Evolutionary conservation across 30 jellyfish, hydroid and myxozoan genomes (phyloP).

Genomic region (Aurelia aurita): DNA sequence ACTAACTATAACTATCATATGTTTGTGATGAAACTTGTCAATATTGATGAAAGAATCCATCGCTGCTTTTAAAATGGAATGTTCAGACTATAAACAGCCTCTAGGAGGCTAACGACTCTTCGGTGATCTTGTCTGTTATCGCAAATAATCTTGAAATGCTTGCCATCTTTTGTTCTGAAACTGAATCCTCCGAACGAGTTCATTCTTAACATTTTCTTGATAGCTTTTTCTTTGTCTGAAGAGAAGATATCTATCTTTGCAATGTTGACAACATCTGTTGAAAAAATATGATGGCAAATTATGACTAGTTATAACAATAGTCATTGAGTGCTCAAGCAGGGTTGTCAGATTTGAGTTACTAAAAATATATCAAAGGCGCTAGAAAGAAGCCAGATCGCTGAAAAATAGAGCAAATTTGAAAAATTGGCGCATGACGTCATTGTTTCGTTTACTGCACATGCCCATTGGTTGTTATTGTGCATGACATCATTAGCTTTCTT

Average conservation of each 20-base stretch:
- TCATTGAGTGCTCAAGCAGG: background rate
- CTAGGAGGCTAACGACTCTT: slow-evolving; percentile 19
- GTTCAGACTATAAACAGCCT: slow-evolving; percentile 16
- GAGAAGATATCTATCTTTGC: slow-evolving; percentile 20
- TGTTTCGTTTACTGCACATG: too few relatives aligned
- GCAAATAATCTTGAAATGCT: slow-evolving; percentile 14
- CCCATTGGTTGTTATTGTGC: too few relatives aligned
- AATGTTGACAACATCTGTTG: slow-evolving; percentile 46
- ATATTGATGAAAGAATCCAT: too few relatives aligned
- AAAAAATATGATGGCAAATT: background rate
- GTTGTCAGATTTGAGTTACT: too few relatives aligned
- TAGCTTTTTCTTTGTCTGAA: background rate
- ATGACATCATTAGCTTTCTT: too few relatives aligned
- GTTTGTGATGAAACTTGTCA: too few relatives aligned
- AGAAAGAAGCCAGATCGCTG: too few relatives aligned
- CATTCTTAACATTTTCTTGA: background rate
- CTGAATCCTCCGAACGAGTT: slow-evolving; percentile 1
- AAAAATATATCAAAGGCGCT: too few relatives aligned
- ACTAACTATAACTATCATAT: too few relatives aligned
- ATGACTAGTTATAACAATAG: background rate
- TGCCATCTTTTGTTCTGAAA: slow-evolving; percentile 10
- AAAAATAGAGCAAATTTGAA: too few relatives aligned
- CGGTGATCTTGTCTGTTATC: slow-evolving; percentile 40
- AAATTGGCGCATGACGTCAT: too few relatives aligned
- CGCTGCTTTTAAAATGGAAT: slow-evolving; percentile 19